A percentile compares a stretch with the other conserved stretches of the same genome.
Conservation (phyloP, 2,888 invertebrate genomes). For the Tuta absoluta region DNA sequence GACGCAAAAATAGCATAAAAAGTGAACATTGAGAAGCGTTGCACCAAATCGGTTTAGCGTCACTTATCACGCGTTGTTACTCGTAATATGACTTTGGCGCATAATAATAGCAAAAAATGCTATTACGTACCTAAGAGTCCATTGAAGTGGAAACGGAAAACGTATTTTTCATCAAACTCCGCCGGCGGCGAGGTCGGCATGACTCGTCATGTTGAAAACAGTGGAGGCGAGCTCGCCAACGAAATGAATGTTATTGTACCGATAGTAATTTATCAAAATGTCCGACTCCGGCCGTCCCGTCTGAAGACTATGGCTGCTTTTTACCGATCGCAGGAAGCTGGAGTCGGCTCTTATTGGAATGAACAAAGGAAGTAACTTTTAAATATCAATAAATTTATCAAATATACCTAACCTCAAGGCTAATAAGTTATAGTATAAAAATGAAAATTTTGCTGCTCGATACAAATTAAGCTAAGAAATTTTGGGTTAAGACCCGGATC, state of each 20-base stretch:
- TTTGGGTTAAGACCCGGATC: too few relatives aligned
- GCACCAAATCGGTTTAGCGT: slow-evolving; percentile 3
- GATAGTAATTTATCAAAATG: slow-evolving; percentile 75
- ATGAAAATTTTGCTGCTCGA: too few relatives aligned
- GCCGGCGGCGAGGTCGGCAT: slow-evolving; percentile 49
- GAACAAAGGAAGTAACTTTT: not conserved
- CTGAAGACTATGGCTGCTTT: slow-evolving; percentile 39
- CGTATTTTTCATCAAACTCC: slow-evolving; percentile 56
- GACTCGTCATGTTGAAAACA: slow-evolving; percentile 68
- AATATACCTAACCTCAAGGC: not conserved
- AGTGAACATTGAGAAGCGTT: not conserved
- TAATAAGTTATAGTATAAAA: too few relatives aligned
- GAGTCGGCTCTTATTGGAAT: not conserved
- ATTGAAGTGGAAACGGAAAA: slow-evolving; percentile 52
- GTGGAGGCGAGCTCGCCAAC: slow-evolving; percentile 50
- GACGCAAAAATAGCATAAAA: slow-evolving; percentile 8
- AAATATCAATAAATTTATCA: not conserved
- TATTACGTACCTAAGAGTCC: slow-evolving; percentile 46
- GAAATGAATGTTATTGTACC: slow-evolving; percentile 69
- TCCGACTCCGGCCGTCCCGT: slow-evolving; percentile 44
- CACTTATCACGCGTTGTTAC: not conserved
- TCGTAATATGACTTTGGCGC: slow-evolving; percentile 21
- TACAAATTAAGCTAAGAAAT: too few relatives aligned
- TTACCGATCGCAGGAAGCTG: slow-evolving; percentile 26
- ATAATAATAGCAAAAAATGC: slow-evolving; percentile 37